A percentile compares a stretch with the other conserved stretches of the same genome.
Evolutionary conservation across 2,797 vertebrate genomes (phyloP).

Genomic region (Chiloscyllium punctatum): DNA sequence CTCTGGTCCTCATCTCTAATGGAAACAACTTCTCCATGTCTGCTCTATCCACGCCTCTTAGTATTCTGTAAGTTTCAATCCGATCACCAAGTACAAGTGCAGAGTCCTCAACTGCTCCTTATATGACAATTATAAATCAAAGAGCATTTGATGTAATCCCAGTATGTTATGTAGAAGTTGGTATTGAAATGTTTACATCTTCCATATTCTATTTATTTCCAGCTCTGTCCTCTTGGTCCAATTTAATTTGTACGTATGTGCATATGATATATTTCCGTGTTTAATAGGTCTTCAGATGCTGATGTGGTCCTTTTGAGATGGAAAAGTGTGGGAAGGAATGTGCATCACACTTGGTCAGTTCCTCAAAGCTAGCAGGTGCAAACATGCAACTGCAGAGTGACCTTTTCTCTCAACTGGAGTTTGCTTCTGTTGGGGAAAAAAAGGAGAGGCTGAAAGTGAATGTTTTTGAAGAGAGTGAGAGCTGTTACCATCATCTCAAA

Average conservation of each 20-base stretch:
- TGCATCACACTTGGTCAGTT: too few relatives aligned
- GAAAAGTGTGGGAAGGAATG: too few relatives aligned
- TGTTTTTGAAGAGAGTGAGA: neutral
- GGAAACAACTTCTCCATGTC: too few relatives aligned
- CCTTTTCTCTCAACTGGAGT: too few relatives aligned
- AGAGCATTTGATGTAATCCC: neutral
- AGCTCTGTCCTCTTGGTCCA: neutral
- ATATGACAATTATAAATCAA: neutral
- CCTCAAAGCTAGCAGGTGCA: too few relatives aligned
- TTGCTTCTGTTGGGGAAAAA: neutral
- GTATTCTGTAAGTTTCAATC: too few relatives aligned
- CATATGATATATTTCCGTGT: neutral
- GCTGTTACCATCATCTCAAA: neutral
- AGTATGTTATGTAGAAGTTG: neutral
- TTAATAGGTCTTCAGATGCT: neutral
- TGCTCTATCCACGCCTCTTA: too few relatives aligned
- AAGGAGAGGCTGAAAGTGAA: neutral
- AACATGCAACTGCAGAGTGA: too few relatives aligned
- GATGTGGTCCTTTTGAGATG: neutral
- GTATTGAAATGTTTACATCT: neutral
- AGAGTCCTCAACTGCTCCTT: too few relatives aligned
- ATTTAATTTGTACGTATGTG: neutral
- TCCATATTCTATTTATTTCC: neutral
- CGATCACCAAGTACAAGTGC: too few relatives aligned
- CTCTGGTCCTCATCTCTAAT: too few relatives aligned